Base-by-base conservation (phyloP, 2,888 invertebrate species). In the Baccha elongata region DNA sequence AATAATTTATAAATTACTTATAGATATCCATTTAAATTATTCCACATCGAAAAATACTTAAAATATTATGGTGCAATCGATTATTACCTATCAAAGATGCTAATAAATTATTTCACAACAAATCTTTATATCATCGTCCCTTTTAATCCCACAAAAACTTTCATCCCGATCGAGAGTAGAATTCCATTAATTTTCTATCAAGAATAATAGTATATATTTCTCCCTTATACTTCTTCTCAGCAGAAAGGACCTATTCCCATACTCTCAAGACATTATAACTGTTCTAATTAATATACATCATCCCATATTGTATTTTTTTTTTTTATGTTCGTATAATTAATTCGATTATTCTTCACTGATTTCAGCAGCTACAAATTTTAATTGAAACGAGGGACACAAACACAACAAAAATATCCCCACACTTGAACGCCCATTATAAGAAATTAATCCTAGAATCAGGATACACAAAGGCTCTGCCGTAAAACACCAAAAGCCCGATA, bases 281-380 rank as follows among this genome's bases (percentile, higher is more conserved):
- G 65, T 62, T 46, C 60, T 73, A 62, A n/a, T n/a, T n/a, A 62
- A 26, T 64, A 55, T 46, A 37, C 67, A 53, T 58, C 35, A 78
- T 64, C 48, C 46, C 13, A 13, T 42, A 37, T 23, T 52, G 21
- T 17, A 17, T 64, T 46, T 48, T 67, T 17, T 52, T 21, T 21
- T 48, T 48, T 48, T 23, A 21, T 1, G 11, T 21, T 52, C 86
- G 86, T 89, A n/a, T n/a, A 89, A 89, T 89, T 90, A 89, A 89
- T 89, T 90, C 88, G 88, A 90, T 89, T 89, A 89, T 88, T 87
- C 89, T 89, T 88, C 88, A 89, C 88, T 88, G 90, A 89, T 88
- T 90, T 87, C 87, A 87, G 87, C 87, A 87, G 87, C 89, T 86
- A 89, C 88, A 87, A 87, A 88, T 88, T 89, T 89, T 89, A 88